A percentile compares a stretch with the other conserved stretches of the same genome.
Conservation (phyloP, 2,113 vertebrate genomes). For the Malurus alboscapulatus region DNA sequence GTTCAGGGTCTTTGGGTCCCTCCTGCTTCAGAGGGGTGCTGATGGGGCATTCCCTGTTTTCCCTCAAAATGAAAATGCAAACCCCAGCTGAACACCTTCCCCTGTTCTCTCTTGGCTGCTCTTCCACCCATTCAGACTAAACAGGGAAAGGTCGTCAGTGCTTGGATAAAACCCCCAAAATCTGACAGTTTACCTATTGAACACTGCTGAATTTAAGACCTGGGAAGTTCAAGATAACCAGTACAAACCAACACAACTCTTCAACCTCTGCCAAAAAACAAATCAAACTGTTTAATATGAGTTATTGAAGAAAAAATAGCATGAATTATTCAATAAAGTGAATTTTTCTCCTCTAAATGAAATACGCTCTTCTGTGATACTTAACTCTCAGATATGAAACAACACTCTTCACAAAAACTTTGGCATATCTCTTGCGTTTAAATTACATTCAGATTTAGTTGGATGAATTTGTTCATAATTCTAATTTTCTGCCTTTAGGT, state of each 20-base stretch:
- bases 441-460: neutral
- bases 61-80: neutral
- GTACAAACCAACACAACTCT: neutral
- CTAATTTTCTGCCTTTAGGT: neutral
- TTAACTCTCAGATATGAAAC: neutral
- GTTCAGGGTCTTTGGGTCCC: neutral
- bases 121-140: neutral
- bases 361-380: neutral
- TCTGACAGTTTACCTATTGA: neutral
- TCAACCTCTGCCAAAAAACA: neutral
- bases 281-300: neutral
- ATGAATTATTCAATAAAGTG: neutral
- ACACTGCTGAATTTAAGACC: neutral
- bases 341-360: neutral
- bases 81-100: neutral
- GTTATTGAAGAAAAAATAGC: neutral
- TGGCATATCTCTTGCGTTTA: neutral
- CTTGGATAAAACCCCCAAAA: neutral
- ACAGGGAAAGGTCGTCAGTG: neutral
- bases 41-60: fast-evolving
- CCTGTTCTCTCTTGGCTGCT: neutral
- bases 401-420: neutral
- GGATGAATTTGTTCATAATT: neutral
- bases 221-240: neutral
- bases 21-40: fast-evolving